Percentiles rank a stretch among this genome's conserved stretches.
phyloP scores from a whole-genome alignment of 1,140 invertebrate species.

The Musca vetustissima region DNA sequence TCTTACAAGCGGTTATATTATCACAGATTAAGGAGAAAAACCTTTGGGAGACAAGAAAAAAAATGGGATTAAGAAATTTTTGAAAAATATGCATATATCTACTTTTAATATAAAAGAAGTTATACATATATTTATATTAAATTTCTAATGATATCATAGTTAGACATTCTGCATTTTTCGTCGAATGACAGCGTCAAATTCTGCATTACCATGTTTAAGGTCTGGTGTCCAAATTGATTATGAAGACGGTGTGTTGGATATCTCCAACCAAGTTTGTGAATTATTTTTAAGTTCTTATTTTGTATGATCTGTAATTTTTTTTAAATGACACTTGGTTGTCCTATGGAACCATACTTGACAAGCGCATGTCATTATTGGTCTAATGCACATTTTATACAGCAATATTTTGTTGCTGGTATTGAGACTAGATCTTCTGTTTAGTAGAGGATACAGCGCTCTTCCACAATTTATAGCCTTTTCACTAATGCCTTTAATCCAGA shows the following conservation, averaged over 20 bases:
- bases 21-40: no score
- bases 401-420: background rate
- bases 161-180: background rate
- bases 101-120: no score
- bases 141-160: background rate
- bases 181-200: background rate
- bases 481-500: background rate
- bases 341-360: background rate
- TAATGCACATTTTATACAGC: slow-evolving; percentile 1
- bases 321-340: background rate
- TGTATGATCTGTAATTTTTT: background rate
- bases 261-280: background rate
- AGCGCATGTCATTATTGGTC: background rate
- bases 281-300: background rate
- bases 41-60: no score
- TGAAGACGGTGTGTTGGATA: background rate
- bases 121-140: background rate
- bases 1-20: no score
- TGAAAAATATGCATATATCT: no score
- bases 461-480: background rate
- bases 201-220: background rate
- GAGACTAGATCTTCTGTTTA: background rate
- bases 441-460: background rate
- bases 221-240: background rate
- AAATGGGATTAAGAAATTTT: no score